phyloP scores from a whole-genome alignment of 2,888 invertebrate genomes.

The Eristalis arbustorum region DNA sequence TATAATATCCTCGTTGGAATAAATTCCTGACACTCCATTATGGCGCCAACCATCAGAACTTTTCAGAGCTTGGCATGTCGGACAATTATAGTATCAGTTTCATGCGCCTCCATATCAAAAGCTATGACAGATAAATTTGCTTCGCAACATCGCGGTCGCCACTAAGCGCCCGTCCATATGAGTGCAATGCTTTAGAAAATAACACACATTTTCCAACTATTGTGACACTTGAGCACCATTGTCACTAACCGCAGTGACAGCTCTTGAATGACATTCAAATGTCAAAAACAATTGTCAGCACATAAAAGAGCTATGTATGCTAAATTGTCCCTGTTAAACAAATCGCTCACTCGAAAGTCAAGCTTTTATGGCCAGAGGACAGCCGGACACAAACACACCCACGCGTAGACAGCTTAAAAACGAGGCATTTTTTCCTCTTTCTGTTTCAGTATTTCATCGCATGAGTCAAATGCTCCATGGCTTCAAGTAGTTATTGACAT shows the following conservation, averaged over 20 bases:
- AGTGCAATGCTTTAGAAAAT: not conserved
- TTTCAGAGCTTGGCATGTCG: no score
- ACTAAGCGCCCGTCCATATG: no score
- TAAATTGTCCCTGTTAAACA: not conserved
- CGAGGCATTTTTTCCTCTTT: not conserved
- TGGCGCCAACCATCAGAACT: no score
- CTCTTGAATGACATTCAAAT: not conserved
- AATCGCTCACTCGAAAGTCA: not conserved
- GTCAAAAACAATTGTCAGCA: not conserved
- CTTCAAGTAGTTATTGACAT: slow-evolving; percentile 65
- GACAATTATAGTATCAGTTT: no score
- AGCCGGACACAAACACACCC: not conserved
- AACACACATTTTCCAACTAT: not conserved
- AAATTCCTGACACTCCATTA: no score
- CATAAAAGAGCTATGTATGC: not conserved
- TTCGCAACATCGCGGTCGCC: no score
- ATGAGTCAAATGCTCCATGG: slow-evolving; percentile 34
- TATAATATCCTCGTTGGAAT: no score
- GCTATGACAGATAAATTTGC: no score
- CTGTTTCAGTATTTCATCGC: slow-evolving; percentile 14
- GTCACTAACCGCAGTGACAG: not conserved
- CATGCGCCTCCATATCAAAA: no score
- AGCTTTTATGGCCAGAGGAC: not conserved
- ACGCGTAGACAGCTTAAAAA: not conserved
- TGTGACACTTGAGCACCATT: not conserved